These are phyloP conservation scores for Patella vulgata DNA, from an alignment of 1,140 invertebrate genomes.

Conservation along the genomic window DNA sequence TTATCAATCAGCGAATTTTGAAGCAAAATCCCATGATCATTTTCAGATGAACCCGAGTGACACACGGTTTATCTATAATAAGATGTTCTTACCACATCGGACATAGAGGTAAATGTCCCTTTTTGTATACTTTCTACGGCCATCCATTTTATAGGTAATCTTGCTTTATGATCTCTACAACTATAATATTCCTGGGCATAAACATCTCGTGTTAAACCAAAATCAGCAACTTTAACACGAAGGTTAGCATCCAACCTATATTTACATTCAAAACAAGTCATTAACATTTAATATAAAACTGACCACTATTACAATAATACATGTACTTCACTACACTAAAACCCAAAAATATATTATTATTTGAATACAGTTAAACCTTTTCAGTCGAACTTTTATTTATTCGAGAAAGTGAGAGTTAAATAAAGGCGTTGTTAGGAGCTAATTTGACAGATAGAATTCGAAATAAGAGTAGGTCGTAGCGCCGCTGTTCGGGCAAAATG, in stretches of 20 bases:
- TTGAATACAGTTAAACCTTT: too few species aligned
- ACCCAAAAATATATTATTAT: neutral
- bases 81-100: constrained; percentile 64
- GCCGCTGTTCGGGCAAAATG: too few species aligned
- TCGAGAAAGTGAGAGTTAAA: too few species aligned
- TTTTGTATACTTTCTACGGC: constrained; percentile 63
- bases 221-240: constrained; percentile 69
- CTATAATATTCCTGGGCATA: constrained; percentile 67
- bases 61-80: too few species aligned
- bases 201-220: constrained; percentile 69
- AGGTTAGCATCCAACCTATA: constrained; percentile 61
- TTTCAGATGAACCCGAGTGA: too few species aligned
- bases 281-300: neutral
- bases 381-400: too few species aligned
- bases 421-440: too few species aligned
- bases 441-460: too few species aligned
- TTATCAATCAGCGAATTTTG: too few species aligned
- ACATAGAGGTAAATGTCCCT: constrained; percentile 54
- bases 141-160: constrained; percentile 66
- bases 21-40: too few species aligned
- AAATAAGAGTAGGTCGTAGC: too few species aligned
- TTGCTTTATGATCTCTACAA: constrained; percentile 58
- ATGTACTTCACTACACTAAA: neutral
- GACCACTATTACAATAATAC: neutral
- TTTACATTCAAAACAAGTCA: neutral